A percentile compares a stretch with the other conserved stretches of the same genome.
These are phyloP conservation scores for Bombus affinis DNA, from an alignment of 1,140 invertebrate species.

Conservation along the genomic window DNA sequence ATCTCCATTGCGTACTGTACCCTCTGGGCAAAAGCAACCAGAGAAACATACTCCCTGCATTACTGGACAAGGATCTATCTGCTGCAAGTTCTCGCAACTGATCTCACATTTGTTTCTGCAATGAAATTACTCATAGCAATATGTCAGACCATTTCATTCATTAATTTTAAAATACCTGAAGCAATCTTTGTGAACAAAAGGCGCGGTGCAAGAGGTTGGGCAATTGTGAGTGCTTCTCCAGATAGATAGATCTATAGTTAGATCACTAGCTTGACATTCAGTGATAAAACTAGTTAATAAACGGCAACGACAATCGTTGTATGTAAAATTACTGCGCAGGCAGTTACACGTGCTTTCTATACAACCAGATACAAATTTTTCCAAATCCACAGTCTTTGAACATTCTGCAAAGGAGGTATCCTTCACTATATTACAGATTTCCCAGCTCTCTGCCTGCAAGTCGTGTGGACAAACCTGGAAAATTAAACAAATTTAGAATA, in stretches of 20 bases:
- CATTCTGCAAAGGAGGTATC: conserved; percentile 86
- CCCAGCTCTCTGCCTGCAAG: conserved; percentile 85
- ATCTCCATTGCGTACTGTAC: conserved; percentile 87
- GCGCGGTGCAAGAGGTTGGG: conserved; percentile 86
- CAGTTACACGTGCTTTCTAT: conserved; percentile 89
- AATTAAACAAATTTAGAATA: not conserved
- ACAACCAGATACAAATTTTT: conserved; percentile 88
- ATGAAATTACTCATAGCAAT: not conserved
- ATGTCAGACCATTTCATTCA: not conserved
- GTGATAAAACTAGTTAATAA: conserved; percentile 87
- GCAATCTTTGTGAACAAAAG: conserved; percentile 91
- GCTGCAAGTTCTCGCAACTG: conserved; percentile 86
- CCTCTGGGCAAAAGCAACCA: conserved; percentile 93
- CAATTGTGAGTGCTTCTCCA: conserved; percentile 89
- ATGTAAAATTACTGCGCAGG: conserved; percentile 80
- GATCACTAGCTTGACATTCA: conserved; percentile 86
- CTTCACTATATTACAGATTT: conserved; percentile 85
- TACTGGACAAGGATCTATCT: conserved; percentile 84
- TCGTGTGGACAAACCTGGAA: conserved; percentile 82
- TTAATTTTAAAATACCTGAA: conserved; percentile 82
- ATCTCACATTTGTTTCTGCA: conserved; percentile 85
- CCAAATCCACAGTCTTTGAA: conserved; percentile 84
- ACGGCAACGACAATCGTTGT: conserved; percentile 87
- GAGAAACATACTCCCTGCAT: conserved; percentile 88
- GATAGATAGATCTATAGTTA: conserved; percentile 84